A percentile compares a stretch with the other conserved stretches of the same genome.
Evolutionary conservation across 2,113 vertebrate genomes (phyloP).

Genomic region (Sapajus apella): DNA sequence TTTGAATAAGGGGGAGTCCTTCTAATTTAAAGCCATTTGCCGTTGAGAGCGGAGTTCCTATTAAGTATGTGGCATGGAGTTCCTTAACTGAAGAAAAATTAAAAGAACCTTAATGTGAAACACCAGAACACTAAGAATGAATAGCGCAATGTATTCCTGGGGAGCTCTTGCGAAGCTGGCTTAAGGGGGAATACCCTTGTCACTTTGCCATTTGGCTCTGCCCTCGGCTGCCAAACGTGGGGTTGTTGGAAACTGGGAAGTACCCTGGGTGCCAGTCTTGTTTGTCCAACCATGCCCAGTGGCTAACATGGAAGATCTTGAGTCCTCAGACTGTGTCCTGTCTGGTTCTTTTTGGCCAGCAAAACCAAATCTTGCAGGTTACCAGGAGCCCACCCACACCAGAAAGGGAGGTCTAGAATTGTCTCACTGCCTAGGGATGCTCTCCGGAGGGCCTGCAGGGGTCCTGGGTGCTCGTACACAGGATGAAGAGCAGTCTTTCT

Average conservation of each 20-base stretch:
- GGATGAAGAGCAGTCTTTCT: background rate
- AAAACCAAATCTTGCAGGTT: background rate
- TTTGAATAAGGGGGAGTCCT: slow-evolving; percentile 26
- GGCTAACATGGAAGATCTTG: background rate
- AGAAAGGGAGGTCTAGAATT: background rate
- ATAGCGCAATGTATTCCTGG: background rate
- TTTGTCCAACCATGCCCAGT: background rate
- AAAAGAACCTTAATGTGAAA: slow-evolving; percentile 29
- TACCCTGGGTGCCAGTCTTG: background rate
- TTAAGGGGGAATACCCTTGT: background rate
- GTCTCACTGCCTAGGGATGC: background rate
- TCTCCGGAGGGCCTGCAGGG: background rate
- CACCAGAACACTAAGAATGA: background rate
- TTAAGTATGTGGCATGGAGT: slow-evolving; percentile 22
- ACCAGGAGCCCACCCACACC: background rate
- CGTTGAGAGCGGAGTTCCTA: slow-evolving; percentile 57
- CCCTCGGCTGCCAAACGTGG: background rate
- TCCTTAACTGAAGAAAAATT: slow-evolving; percentile 41
- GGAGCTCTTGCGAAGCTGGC: background rate
- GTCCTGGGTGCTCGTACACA: background rate
- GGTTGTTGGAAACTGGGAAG: background rate
- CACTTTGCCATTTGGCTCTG: background rate
- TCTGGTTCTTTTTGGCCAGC: background rate
- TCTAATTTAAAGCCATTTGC: slow-evolving; percentile 61
- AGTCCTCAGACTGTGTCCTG: background rate